These are phyloP conservation scores for Menidia menidia DNA, from an alignment of 2,797 vertebrate genomes.

Conservation along the genomic window DNA sequence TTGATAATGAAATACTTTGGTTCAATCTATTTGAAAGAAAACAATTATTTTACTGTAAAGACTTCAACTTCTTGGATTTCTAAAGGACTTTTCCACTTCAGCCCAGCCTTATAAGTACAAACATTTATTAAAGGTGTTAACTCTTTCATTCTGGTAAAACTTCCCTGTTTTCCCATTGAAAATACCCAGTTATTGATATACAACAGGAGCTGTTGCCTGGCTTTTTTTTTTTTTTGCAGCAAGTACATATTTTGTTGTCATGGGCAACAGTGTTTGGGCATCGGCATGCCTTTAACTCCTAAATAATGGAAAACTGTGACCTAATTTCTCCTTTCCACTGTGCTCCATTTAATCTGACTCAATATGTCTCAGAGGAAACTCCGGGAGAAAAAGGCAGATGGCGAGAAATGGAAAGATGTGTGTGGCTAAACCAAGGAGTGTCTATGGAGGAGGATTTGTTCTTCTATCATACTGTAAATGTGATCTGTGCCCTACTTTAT, in stretches of 20 bases:
- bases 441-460: background rate
- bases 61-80: no score
- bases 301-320: conserved; percentile 68
- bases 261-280: conserved; percentile 59
- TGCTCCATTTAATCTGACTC: conserved; percentile 43
- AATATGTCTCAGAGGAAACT: conserved; percentile 27
- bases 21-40: conserved; percentile 16
- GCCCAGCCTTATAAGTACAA: no score
- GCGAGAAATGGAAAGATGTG: conserved; percentile 2
- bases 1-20: background rate
- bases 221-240: conserved; percentile 18
- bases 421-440: background rate
- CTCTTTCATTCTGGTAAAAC: no score
- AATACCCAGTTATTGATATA: background rate
- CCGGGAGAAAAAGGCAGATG: conserved; percentile 25
- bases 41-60: background rate
- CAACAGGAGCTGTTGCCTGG: conserved; percentile 2
- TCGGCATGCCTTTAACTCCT: conserved; percentile 38
- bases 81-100: no score
- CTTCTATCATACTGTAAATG: conserved; percentile 16
- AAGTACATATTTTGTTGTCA: conserved; percentile 52
- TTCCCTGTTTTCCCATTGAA: background rate
- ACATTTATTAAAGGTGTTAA: background rate
- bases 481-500: conserved; percentile 9
- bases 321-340: conserved; percentile 46